Percentiles rank a stretch among this genome's conserved stretches.
Evolutionary conservation across 2,113 vertebrate genomes (phyloP).

Genomic region (Antechinus flavipes): DNA sequence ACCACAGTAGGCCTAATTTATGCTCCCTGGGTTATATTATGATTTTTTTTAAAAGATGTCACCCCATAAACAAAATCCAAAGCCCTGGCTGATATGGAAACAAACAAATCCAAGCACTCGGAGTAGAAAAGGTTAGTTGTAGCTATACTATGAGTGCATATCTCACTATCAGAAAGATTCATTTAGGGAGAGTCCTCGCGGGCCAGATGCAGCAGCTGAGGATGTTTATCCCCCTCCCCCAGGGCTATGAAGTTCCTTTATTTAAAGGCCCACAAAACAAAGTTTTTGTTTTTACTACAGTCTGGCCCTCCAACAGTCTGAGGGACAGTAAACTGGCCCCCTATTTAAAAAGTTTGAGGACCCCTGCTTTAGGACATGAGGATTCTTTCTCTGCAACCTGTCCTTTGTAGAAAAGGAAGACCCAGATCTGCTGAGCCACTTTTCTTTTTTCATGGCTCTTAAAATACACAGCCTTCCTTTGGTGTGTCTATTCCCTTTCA

Average conservation of each 20-base stretch:
- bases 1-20: background rate
- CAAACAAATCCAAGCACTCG: background rate
- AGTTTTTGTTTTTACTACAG: too few relatives aligned
- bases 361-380: background rate
- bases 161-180: background rate
- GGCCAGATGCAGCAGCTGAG: too few relatives aligned
- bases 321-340: too few relatives aligned
- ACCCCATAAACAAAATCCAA: background rate
- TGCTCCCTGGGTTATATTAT: background rate
- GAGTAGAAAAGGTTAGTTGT: accelerated
- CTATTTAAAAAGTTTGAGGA: too few relatives aligned
- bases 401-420: background rate
- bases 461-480: background rate
- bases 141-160: background rate
- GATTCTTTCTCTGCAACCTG: background rate
- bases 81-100: background rate
- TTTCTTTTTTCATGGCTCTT: background rate
- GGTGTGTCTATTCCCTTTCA: background rate
- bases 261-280: too few relatives aligned
- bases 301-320: too few relatives aligned
- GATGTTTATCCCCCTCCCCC: too few relatives aligned
- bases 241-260: too few relatives aligned
- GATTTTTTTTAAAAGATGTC: background rate
- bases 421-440: background rate
- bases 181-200: background rate